These are phyloP conservation scores for Sebastes schlegelii DNA, from an alignment of 2,113 vertebrate species.

Conservation along the genomic window DNA sequence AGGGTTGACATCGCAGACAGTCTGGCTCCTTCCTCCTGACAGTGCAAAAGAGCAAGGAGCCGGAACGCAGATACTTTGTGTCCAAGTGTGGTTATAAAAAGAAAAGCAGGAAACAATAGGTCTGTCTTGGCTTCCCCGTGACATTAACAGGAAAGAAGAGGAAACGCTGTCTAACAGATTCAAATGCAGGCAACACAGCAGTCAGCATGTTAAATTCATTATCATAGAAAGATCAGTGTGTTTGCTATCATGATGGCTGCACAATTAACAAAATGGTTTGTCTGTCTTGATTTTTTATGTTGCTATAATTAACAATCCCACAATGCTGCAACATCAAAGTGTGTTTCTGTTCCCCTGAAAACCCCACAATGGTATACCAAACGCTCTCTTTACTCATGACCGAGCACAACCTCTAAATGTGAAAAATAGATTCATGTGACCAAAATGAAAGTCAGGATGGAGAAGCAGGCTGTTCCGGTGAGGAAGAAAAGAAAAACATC, in stretches of 20 bases:
- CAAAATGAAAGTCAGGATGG: constrained; percentile 25
- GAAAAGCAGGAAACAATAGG: constrained; percentile 67
- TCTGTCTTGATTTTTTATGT: constrained; percentile 3
- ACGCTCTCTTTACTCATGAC: background rate
- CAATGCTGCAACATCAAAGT: background rate
- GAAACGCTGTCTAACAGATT: constrained; percentile 24
- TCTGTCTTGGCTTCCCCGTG: constrained; percentile 29
- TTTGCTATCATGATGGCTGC: background rate
- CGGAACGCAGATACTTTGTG: constrained; percentile 59
- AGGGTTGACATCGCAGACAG: constrained; percentile 58
- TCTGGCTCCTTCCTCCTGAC: constrained; percentile 74
- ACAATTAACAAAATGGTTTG: background rate
- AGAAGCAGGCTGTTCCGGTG: constrained; percentile 3
- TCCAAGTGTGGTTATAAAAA: constrained; percentile 70
- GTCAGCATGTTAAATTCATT: background rate
- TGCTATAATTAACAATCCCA: constrained; percentile 1
- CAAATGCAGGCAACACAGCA: constrained; percentile 13
- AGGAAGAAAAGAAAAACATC: background rate
- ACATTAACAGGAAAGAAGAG: constrained; percentile 66
- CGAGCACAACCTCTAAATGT: background rate
- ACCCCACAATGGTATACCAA: background rate
- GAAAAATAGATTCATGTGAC: constrained; percentile 38
- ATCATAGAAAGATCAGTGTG: background rate
- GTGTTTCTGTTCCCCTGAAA: constrained; percentile 1
- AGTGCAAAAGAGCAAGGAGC: constrained; percentile 59